Percentiles rank a stretch among this genome's conserved stretches.
Conservation (phyloP, 1,140 invertebrate genomes). For the Palaemon carinicauda region DNA sequence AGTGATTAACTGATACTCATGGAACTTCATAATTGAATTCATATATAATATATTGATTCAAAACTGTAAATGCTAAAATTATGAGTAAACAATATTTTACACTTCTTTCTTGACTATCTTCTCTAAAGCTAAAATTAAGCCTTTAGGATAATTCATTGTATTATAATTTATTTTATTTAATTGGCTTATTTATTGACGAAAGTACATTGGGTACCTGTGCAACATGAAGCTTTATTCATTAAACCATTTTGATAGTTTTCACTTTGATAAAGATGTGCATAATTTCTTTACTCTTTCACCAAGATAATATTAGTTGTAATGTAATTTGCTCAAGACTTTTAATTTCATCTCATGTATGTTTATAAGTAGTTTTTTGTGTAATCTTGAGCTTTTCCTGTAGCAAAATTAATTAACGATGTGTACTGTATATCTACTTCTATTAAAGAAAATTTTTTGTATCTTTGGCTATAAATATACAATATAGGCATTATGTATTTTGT, state of each 20-base stretch:
- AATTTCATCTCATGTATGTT: too few species aligned
- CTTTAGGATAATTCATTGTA: neutral
- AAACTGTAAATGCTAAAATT: neutral
- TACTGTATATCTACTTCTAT: too few species aligned
- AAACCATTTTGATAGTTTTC: neutral
- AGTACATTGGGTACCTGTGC: neutral
- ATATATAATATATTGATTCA: neutral
- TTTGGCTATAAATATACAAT: neutral
- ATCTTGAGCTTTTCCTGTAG: neutral
- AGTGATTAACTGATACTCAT: neutral
- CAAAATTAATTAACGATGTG: neutral
- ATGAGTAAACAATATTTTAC: neutral
- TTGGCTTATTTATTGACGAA: constrained; percentile 22
- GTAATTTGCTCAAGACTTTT: too few species aligned
- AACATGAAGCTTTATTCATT: too few species aligned
- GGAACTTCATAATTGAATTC: neutral
- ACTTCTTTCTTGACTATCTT: neutral
- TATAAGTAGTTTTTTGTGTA: neutral
- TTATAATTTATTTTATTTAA: constrained; percentile 28
- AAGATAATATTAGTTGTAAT: too few species aligned
- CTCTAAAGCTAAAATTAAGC: neutral
- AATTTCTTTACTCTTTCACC: too few species aligned
- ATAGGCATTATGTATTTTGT: too few species aligned
- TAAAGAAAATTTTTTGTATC: neutral
- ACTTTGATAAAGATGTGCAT: neutral